phyloP scores from a whole-genome alignment of 2,888 invertebrate genomes.

The Dendrolimus houi region DNA sequence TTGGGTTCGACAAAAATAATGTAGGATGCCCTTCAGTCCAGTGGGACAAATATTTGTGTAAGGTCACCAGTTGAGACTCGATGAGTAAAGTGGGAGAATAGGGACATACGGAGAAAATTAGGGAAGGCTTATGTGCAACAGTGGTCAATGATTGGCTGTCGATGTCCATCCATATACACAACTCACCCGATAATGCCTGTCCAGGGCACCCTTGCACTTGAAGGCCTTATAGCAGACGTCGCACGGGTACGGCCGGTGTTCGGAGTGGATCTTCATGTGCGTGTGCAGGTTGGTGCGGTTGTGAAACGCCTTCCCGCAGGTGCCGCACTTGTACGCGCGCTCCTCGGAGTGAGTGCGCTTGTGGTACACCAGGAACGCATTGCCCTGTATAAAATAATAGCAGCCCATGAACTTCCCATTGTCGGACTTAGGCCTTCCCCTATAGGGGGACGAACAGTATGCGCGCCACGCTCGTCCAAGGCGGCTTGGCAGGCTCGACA shows the following conservation, averaged over 20 bases:
- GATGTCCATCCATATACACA: background rate
- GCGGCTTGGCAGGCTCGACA: too few relatives aligned
- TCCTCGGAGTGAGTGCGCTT: constrained; percentile 54
- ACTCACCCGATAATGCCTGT: constrained; percentile 45
- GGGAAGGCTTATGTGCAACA: too few relatives aligned
- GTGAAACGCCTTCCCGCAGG: constrained; percentile 57
- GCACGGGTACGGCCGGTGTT: constrained; percentile 50
- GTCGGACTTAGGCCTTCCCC: too few relatives aligned
- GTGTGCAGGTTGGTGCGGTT: constrained; percentile 56
- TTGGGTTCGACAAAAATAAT: too few relatives aligned
- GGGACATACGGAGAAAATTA: too few relatives aligned
- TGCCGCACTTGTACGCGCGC: constrained; percentile 41
- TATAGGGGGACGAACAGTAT: too few relatives aligned
- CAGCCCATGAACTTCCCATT: background rate
- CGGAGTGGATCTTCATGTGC: constrained; percentile 60
- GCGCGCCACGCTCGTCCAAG: too few relatives aligned
- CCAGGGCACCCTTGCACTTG: constrained; percentile 57
- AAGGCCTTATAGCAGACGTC: constrained; percentile 52
- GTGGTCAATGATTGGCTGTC: too few relatives aligned
- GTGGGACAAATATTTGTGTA: too few relatives aligned
- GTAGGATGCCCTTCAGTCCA: too few relatives aligned
- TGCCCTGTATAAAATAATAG: constrained; percentile 29
- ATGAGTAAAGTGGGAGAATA: too few relatives aligned
- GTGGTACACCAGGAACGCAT: constrained; percentile 59
- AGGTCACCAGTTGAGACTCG: too few relatives aligned